Percentiles rank a stretch among this genome's conserved stretches.
These are phyloP conservation scores for Ceuthmochares aereus DNA, from an alignment of 2,113 vertebrate genomes.

Conservation along the genomic window DNA sequence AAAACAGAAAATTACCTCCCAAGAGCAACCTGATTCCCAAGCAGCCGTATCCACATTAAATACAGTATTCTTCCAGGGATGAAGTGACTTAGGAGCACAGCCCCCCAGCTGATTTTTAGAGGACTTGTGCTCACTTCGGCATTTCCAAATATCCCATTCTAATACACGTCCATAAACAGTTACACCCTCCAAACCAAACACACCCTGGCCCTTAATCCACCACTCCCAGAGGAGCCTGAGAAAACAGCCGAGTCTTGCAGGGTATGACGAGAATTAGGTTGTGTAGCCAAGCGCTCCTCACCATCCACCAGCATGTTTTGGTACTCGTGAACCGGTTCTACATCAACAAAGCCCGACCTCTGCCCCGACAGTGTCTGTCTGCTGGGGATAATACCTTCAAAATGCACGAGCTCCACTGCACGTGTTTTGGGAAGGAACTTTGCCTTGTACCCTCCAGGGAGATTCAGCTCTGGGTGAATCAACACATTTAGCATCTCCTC, in stretches of 20 bases:
- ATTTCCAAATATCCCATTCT: background rate
- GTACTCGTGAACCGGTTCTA: rapidly evolving
- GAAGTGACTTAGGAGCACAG: background rate
- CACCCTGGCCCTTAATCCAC: background rate
- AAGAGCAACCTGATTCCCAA: background rate
- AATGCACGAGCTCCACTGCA: background rate
- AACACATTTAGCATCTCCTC: background rate
- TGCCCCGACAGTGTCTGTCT: background rate
- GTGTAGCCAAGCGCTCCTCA: background rate
- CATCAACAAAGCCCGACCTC: rapidly evolving
- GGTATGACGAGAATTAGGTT: background rate
- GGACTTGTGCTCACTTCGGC: background rate
- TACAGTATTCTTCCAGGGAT: rapidly evolving
- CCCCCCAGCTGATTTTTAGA: background rate
- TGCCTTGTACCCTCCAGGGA: rapidly evolving
- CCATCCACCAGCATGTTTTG: background rate
- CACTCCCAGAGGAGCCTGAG: background rate
- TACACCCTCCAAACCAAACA: background rate
- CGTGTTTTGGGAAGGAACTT: background rate
- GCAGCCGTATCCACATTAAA: background rate
- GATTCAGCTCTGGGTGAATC: background rate
- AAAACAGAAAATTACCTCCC: background rate
- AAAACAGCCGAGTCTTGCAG: background rate
- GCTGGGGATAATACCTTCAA: background rate
- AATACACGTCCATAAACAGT: background rate